Evolutionary conservation across 2,888 invertebrate genomes (phyloP), one percentile per base, ranked within the genome.

Genomic region (Zygothrica quintamaculata): DNA sequence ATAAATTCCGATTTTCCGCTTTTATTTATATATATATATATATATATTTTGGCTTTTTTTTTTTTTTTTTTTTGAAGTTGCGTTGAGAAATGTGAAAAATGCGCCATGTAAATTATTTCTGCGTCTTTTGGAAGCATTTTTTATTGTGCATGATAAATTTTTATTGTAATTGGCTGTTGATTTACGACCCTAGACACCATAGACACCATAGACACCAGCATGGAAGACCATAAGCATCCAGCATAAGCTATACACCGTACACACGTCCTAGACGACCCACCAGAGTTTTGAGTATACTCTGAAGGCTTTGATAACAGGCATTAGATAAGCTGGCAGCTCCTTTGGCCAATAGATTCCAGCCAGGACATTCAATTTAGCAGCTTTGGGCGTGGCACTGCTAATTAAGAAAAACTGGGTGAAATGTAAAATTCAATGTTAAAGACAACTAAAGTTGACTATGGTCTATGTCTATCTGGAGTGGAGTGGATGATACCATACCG

Each of bases 111-210:
- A 80, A 80, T 80, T 80, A 80, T 80, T 80, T 86, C 57, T 50
- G 65, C 80, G 72, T 74, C 65, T 61, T 22, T 22, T 47, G 60
- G 56, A 77, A 79, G 65, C 65, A 57, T 75, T 64, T 78, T 78
- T 87, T 84, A 86, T 86, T 80, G 87, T 87, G 84, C 84, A 77
- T 80, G 84, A 80, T 80, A 80, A 84, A 87, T 80, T 80, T 82
- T 87, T 81, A 81, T 82, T 82, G 85, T 87, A 82, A 82, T 82
- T 87, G 82, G 85, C 85, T 78, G 85, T 82, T 82, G 82, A 87
- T 82, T 82, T 87, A 82, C 81, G 84, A 64, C 34, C 65, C 60
- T 22, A 44, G 13, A 1, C 25, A 48, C 56, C 33, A 44, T 25
- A 53, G 51, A 56, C 51, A 43, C 34, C 18, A 22, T 25, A 13